Evolutionary conservation across 2,888 invertebrate genomes (phyloP).

Genomic region (Caenorhabditis zanzibari): DNA sequence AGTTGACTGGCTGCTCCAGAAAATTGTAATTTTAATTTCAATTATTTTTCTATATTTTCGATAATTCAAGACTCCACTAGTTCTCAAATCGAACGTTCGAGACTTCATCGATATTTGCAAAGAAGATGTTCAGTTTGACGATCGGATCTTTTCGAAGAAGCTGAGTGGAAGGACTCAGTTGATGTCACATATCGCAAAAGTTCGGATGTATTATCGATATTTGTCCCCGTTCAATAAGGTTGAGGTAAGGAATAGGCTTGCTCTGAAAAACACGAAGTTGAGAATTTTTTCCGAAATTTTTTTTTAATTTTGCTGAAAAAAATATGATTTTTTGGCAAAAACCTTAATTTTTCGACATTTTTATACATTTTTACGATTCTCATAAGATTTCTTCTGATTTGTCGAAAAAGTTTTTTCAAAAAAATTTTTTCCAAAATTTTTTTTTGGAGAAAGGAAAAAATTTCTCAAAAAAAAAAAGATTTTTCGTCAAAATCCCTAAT

Average conservation of each 20-base stretch:
- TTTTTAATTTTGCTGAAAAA: no score
- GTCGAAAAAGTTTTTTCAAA: no score
- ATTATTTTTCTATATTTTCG: neutral
- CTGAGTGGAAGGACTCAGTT: constrained; percentile 58
- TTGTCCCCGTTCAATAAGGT: constrained; percentile 80
- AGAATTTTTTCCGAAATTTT: no score
- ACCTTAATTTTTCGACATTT: no score
- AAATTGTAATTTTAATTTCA: constrained; percentile 52
- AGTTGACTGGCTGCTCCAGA: constrained; percentile 76
- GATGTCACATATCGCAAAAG: constrained; percentile 76
- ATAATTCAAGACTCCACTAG: constrained; percentile 69
- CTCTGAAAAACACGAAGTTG: neutral
- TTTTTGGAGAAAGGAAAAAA: no score
- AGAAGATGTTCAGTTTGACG: constrained; percentile 73
- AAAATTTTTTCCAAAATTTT: no score
- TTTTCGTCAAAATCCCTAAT: no score
- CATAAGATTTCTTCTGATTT: no score
- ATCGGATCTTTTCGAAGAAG: constrained; percentile 77
- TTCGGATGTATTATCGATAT: constrained; percentile 79
- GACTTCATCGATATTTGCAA: constrained; percentile 73
- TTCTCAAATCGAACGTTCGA: constrained; percentile 72
- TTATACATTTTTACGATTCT: no score
- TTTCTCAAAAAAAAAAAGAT: no score
- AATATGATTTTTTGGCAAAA: no score
- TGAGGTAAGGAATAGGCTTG: constrained; percentile 75